These are phyloP conservation scores for Odontamblyopus rebecca DNA, from an alignment of 2,797 vertebrate species.

Conservation along the genomic window DNA sequence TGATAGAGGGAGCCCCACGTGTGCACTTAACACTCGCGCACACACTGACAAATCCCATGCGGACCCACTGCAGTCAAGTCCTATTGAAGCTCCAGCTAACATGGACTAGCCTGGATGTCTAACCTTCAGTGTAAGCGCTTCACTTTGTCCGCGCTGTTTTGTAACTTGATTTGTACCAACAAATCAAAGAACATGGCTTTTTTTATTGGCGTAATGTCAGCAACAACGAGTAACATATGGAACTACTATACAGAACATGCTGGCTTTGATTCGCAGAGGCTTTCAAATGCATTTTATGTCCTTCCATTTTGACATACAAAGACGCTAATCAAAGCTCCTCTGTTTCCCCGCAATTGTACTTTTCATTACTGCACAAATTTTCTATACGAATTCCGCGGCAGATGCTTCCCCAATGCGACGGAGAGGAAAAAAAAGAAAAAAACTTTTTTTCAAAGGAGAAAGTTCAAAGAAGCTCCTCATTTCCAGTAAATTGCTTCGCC, in stretches of 20 bases:
- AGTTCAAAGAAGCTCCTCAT: conserved; percentile 70
- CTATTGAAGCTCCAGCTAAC: conserved; percentile 24
- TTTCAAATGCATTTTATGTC: conserved; percentile 26
- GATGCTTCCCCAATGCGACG: conserved; percentile 27
- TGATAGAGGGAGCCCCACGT: conserved; percentile 72
- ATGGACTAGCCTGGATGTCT: conserved; percentile 45
- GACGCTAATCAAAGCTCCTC: conserved; percentile 48
- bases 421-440: conserved; percentile 51
- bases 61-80: conserved; percentile 32
- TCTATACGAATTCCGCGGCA: conserved; percentile 19
- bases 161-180: conserved; percentile 5
- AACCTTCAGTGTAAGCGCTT: conserved; percentile 18
- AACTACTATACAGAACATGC: conserved; percentile 22
- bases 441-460: conserved; percentile 59
- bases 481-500: conserved; percentile 68
- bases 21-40: conserved; percentile 54
- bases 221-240: conserved; percentile 11
- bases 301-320: conserved; percentile 30
- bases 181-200: conserved; percentile 10
- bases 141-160: conserved; percentile 6
- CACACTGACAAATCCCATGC: conserved; percentile 48
- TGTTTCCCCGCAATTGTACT: conserved; percentile 35
- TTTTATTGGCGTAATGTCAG: conserved; percentile 13
- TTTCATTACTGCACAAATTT: conserved; percentile 38
- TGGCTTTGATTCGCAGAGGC: conserved; percentile 8